Evolutionary conservation across 2,888 invertebrate species (phyloP).

Genomic region (Zaprionus obscuricornis): DNA sequence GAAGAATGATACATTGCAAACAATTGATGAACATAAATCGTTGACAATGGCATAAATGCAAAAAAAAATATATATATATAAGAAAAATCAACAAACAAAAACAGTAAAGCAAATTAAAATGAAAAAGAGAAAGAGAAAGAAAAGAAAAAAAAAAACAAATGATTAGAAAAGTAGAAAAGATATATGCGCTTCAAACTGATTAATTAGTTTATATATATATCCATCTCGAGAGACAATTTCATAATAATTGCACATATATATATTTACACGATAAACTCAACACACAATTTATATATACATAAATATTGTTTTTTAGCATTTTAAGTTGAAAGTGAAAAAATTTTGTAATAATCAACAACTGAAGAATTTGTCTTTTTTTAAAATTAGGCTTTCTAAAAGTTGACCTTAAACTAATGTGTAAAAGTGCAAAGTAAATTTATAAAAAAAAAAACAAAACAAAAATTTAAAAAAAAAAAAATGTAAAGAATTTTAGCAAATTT

Average conservation of each 20-base stretch:
- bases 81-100: neutral
- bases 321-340: slow-evolving; percentile 29
- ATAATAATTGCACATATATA: neutral
- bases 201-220: neutral
- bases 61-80: slow-evolving; percentile 15
- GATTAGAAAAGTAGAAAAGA: too few species aligned
- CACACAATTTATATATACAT: slow-evolving; percentile 1
- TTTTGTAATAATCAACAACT: too few species aligned
- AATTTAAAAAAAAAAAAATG: too few species aligned
- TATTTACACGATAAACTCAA: slow-evolving; percentile 11
- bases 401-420: slow-evolving; percentile 55
- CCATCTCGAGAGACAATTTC: neutral
- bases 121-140: too few species aligned
- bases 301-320: slow-evolving; percentile 29
- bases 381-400: slow-evolving; percentile 61
- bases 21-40: slow-evolving; percentile 48
- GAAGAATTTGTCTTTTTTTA: slow-evolving; percentile 17
- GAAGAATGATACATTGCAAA: slow-evolving; percentile 74
- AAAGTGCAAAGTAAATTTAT: slow-evolving; percentile 48
- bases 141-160: too few species aligned
- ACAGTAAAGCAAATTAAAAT: neutral
- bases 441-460: too few species aligned
- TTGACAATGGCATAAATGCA: slow-evolving; percentile 33
- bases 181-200: neutral
- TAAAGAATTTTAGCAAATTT: too few species aligned